Conservation (phyloP, 1,140 invertebrate species). For the Brachionus paranguensis region DNA sequence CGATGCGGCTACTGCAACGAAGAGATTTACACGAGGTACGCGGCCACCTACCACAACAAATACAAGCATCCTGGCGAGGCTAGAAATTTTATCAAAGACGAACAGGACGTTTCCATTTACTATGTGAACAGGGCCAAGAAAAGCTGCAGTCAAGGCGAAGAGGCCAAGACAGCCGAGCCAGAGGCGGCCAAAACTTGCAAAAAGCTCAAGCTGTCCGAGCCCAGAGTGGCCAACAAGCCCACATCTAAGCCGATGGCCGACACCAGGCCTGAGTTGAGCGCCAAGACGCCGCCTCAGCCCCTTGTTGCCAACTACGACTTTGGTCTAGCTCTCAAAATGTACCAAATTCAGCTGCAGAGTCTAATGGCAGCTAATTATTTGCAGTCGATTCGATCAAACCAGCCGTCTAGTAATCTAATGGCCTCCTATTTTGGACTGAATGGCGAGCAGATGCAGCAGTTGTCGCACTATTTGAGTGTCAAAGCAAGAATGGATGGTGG, state of each 20-base stretch:
- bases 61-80: constrained; percentile 38
- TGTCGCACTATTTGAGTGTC: neutral
- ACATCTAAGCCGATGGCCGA: neutral
- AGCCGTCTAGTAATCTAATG: neutral
- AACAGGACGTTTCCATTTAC: constrained; percentile 19
- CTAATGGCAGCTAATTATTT: constrained; percentile 37
- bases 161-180: neutral
- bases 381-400: neutral
- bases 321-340: constrained; percentile 29
- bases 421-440: constrained; percentile 8
- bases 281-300: neutral
- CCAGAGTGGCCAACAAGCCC: neutral
- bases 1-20: constrained; percentile 40
- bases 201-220: neutral
- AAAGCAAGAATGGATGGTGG: neutral
- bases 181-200: neutral
- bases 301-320: neutral
- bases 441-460: neutral
- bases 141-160: neutral
- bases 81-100: constrained; percentile 38
- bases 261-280: neutral
- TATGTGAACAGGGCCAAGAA: constrained; percentile 40
- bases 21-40: constrained; percentile 37
- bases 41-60: constrained; percentile 40
- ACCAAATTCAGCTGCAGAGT: constrained; percentile 38